Percentiles rank a stretch among this genome's conserved stretches.
Conservation (phyloP, 2,797 vertebrate species). For the Prunella strophiata region DNA sequence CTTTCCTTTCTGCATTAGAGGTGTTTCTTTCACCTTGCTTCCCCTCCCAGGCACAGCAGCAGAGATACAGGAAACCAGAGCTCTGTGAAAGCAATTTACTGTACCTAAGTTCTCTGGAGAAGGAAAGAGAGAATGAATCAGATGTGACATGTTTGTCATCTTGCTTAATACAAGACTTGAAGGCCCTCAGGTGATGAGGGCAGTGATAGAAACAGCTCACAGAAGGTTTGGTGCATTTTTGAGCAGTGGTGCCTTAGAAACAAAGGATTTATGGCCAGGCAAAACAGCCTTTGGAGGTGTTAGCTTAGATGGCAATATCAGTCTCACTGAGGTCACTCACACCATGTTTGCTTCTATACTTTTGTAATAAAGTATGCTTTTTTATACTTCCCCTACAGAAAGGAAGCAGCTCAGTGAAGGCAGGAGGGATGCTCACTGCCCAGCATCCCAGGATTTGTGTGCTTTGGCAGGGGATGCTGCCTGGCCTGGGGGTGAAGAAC, state of each 20-base stretch:
- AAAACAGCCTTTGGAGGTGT: not conserved
- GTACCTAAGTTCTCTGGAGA: not conserved
- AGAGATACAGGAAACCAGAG: not conserved
- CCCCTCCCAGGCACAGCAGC: not conserved
- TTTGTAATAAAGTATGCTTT: too few species aligned
- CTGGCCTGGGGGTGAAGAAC: not conserved
- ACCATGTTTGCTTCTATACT: not conserved
- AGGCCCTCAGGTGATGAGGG: not conserved
- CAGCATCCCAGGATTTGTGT: not conserved
- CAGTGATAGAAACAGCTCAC: not conserved
- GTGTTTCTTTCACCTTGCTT: not conserved
- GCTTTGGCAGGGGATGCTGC: not conserved
- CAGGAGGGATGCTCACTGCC: not conserved
- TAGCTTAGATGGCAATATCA: accelerated
- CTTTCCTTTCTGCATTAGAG: not conserved
- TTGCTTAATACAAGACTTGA: not conserved
- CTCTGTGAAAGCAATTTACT: not conserved
- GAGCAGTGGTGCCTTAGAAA: not conserved
- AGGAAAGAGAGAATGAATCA: not conserved
- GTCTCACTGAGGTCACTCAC: not conserved
- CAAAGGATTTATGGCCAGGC: not conserved
- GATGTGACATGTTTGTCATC: not conserved
- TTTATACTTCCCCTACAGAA: not conserved
- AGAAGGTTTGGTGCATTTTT: not conserved
- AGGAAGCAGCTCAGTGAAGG: not conserved